Conservation (phyloP, 1,140 invertebrate genomes). For the Hestina assimilis region DNA sequence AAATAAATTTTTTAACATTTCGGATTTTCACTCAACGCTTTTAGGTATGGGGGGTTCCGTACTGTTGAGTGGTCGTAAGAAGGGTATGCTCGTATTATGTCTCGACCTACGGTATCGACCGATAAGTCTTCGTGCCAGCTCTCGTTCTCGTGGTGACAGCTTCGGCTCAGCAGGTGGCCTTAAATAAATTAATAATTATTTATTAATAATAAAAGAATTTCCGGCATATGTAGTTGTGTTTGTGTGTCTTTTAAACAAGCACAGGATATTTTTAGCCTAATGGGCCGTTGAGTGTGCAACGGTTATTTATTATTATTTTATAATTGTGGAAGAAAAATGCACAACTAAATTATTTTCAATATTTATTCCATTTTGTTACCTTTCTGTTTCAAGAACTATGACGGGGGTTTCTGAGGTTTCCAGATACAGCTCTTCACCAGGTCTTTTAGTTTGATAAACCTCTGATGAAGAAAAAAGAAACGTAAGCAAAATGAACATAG, state of each 20-base stretch:
- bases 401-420: conserved; percentile 48
- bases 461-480: no score
- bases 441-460: conserved; percentile 46
- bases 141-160: conserved; percentile 52
- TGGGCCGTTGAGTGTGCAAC: neutral
- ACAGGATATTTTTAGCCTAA: no score
- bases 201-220: no score
- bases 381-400: conserved; percentile 63
- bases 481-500: neutral
- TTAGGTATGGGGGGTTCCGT: conserved; percentile 22
- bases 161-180: conserved; percentile 57
- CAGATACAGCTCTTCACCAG: conserved; percentile 45
- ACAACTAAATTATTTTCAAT: no score
- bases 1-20: no score
- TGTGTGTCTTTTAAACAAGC: no score
- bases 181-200: neutral
- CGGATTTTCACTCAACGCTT: neutral
- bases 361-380: no score
- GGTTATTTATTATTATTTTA: neutral
- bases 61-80: conserved; percentile 47
- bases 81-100: conserved; percentile 41
- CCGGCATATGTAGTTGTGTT: no score
- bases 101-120: conserved; percentile 58
- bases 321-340: neutral
- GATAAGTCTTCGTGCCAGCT: conserved; percentile 56